Evolutionary conservation across 2,113 vertebrate genomes (phyloP).

Genomic region (Sardina pilchardus): DNA sequence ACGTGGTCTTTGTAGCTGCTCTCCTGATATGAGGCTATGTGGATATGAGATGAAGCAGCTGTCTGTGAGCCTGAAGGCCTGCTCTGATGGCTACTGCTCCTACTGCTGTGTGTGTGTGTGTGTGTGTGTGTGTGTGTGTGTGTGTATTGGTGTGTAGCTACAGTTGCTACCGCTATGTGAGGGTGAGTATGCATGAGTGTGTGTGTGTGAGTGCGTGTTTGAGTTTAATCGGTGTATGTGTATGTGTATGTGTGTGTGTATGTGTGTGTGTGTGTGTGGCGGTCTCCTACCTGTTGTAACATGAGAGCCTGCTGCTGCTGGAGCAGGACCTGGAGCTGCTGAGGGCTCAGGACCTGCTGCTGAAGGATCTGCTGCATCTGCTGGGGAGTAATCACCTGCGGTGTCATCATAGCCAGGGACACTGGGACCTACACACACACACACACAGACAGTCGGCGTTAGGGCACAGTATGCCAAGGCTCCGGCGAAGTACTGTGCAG

Average conservation of each 20-base stretch:
- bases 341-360: slow-evolving; percentile 98
- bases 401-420: slow-evolving; percentile 99
- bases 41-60: background rate
- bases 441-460: slow-evolving; percentile 32
- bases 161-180: background rate
- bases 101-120: background rate
- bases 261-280: slow-evolving; percentile 23
- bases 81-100: no score
- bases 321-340: slow-evolving; percentile 98
- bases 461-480: background rate
- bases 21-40: background rate
- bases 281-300: slow-evolving; percentile 91
- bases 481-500: background rate
- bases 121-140: background rate
- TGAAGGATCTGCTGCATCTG: slow-evolving; percentile 99
- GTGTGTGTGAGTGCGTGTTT: background rate
- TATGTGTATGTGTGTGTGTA: slow-evolving; percentile 9
- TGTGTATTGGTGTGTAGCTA: background rate
- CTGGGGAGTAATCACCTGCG: slow-evolving; percentile 99
- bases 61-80: background rate
- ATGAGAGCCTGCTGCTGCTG: slow-evolving; percentile 99
- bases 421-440: slow-evolving; percentile 84
- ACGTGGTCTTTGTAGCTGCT: background rate
- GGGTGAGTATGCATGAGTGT: background rate
- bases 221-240: background rate